These are phyloP conservation scores for Unio pictorum DNA, from an alignment of 2,888 invertebrate species.

Conservation along the genomic window DNA sequence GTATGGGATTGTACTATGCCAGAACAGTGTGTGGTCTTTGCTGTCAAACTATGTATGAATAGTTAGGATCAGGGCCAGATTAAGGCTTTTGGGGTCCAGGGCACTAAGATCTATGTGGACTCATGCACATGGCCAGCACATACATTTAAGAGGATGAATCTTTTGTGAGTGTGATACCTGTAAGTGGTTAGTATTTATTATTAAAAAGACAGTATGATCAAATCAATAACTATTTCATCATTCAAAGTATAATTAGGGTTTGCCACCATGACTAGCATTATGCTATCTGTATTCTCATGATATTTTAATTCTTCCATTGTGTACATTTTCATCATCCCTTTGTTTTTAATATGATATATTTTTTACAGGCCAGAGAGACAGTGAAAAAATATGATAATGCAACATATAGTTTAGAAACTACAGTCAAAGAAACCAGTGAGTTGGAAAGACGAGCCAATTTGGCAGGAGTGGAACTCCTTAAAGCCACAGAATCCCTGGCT, in stretches of 20 bases:
- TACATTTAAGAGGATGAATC: too few species aligned
- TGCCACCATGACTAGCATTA: background rate
- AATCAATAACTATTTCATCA: too few species aligned
- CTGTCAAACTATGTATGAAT: too few species aligned
- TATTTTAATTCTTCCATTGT: background rate
- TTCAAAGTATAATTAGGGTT: background rate
- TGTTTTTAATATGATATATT: background rate
- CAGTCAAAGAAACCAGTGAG: constrained; percentile 58
- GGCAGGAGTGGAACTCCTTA: constrained; percentile 60
- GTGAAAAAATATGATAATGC: constrained; percentile 58
- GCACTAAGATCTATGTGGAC: too few species aligned
- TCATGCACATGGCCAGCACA: background rate
- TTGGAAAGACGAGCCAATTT: constrained; percentile 62
- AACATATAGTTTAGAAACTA: constrained; percentile 43
- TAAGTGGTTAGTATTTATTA: too few species aligned
- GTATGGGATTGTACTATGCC: too few species aligned
- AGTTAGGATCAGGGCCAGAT: too few species aligned
- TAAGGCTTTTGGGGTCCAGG: too few species aligned
- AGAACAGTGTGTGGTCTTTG: too few species aligned
- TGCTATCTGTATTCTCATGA: background rate
- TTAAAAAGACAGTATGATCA: too few species aligned
- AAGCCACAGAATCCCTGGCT: constrained; percentile 54
- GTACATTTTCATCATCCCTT: background rate
- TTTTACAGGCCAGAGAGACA: constrained; percentile 49
- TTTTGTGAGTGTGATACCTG: too few species aligned